Percentiles rank a stretch among this genome's conserved stretches.
Conservation (phyloP, 2,113 vertebrate genomes). For the Zingel zingel region DNA sequence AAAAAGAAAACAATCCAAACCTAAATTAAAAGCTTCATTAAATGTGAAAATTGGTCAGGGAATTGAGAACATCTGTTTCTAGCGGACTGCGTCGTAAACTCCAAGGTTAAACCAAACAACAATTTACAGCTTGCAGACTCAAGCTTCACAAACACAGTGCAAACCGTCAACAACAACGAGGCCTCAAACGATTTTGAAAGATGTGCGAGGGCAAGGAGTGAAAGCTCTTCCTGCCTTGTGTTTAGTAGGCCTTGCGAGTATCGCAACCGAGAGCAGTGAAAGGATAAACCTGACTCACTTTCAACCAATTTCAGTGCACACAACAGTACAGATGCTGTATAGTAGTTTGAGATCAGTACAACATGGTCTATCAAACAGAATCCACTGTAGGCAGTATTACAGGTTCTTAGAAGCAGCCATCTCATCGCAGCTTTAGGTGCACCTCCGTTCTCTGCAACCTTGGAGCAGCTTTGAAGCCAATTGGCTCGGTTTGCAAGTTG, state of each 20-base stretch:
- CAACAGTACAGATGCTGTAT: constrained; percentile 20
- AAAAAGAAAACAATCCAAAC: constrained; percentile 82
- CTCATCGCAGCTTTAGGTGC: constrained; percentile 14
- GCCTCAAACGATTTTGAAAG: constrained; percentile 56
- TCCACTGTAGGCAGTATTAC: background rate
- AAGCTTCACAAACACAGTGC: constrained; percentile 47
- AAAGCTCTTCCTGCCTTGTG: constrained; percentile 51
- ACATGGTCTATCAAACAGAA: constrained; percentile 13
- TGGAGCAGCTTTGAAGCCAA: constrained; percentile 71
- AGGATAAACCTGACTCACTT: constrained; percentile 51
- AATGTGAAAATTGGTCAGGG: constrained; percentile 86
- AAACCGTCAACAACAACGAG: constrained; percentile 66
- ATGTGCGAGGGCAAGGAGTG: constrained; percentile 44
- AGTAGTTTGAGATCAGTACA: constrained; percentile 39
- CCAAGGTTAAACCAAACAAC: constrained; percentile 85
- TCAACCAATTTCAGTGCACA: constrained; percentile 32
- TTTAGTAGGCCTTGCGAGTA: constrained; percentile 38
- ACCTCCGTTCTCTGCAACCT: constrained; percentile 61
- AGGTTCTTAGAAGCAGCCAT: background rate
- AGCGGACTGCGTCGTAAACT: constrained; percentile 73
- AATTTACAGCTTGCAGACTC: constrained; percentile 71
- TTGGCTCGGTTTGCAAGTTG: constrained; percentile 56
- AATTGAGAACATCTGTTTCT: constrained; percentile 86
- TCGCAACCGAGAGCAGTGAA: constrained; percentile 14
- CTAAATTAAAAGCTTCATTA: constrained; percentile 87